phyloP scores from a whole-genome alignment of 2,888 invertebrate species.

The Drosophila recens region DNA sequence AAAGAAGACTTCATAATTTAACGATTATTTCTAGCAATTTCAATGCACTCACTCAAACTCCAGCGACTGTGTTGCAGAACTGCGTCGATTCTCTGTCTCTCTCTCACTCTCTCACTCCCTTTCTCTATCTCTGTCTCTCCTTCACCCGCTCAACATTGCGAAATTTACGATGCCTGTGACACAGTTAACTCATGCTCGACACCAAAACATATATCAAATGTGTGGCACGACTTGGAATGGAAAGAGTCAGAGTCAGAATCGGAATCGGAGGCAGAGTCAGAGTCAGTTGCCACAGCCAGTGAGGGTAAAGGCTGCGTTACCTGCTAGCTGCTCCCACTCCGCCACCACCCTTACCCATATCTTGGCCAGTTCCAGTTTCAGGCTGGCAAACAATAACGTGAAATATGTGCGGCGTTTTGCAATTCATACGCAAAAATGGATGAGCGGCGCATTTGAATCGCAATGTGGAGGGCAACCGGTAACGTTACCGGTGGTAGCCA shows the following conservation, averaged over 20 bases:
- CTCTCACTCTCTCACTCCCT: not conserved
- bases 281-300: not conserved
- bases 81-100: not conserved
- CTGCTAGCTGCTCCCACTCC: conserved; percentile 45
- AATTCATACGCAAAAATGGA: conserved; percentile 79
- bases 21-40: conserved; percentile 79
- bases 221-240: conserved; percentile 76
- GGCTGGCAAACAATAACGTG: conserved; percentile 74
- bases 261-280: conserved; percentile 28
- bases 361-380: conserved; percentile 29
- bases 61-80: conserved; percentile 9
- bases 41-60: conserved; percentile 63
- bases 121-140: not conserved
- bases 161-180: conserved; percentile 81
- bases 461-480: conserved; percentile 49
- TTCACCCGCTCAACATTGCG: conserved; percentile 56
- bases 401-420: conserved; percentile 81
- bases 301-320: conserved; percentile 64
- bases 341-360: not conserved
- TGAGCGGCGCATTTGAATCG: conserved; percentile 73
- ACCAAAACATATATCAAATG: conserved; percentile 80
- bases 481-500: conserved; percentile 29
- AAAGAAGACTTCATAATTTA: conserved; percentile 76
- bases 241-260: conserved; percentile 32
- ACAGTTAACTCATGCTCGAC: conserved; percentile 81